These are phyloP conservation scores for Enteromius anoplus DNA, from an alignment of 2,797 vertebrate species.

Conservation along the genomic window DNA sequence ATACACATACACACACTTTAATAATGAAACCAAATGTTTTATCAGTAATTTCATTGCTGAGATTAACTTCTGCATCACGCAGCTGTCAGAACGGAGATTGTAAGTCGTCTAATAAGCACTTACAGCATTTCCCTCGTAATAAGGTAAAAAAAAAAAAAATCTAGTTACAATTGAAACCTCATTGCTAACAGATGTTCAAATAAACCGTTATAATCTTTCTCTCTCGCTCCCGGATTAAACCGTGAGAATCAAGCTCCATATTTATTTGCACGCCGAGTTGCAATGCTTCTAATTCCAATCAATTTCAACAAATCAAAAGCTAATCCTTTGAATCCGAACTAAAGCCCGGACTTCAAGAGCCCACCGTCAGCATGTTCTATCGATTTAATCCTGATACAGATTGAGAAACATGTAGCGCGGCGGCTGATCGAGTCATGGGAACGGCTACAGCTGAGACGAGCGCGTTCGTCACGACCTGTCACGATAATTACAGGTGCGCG, in stretches of 20 bases:
- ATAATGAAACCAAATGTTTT: not conserved
- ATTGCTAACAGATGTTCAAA: constrained; percentile 61
- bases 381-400: constrained; percentile 30
- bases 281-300: constrained; percentile 68
- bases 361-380: constrained; percentile 43
- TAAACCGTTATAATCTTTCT: constrained; percentile 56
- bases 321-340: constrained; percentile 65
- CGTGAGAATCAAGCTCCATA: constrained; percentile 40
- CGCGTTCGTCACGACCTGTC: constrained; percentile 30
- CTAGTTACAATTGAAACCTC: constrained; percentile 55
- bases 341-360: constrained; percentile 49
- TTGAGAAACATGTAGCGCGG: constrained; percentile 10
- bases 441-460: constrained; percentile 8
- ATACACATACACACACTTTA: no score
- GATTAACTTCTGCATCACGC: not conserved
- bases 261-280: constrained; percentile 60
- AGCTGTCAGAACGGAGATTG: constrained; percentile 19
- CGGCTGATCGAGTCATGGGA: constrained; percentile 16
- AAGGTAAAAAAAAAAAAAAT: constrained; percentile 38
- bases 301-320: constrained; percentile 68
- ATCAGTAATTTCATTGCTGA: not conserved
- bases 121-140: constrained; percentile 33
- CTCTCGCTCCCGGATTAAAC: constrained; percentile 44
- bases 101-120: constrained; percentile 44
- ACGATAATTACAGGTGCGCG: constrained; percentile 35